Conservation (phyloP, 2,113 vertebrate species). For the Copsychus sechellarum region DNA sequence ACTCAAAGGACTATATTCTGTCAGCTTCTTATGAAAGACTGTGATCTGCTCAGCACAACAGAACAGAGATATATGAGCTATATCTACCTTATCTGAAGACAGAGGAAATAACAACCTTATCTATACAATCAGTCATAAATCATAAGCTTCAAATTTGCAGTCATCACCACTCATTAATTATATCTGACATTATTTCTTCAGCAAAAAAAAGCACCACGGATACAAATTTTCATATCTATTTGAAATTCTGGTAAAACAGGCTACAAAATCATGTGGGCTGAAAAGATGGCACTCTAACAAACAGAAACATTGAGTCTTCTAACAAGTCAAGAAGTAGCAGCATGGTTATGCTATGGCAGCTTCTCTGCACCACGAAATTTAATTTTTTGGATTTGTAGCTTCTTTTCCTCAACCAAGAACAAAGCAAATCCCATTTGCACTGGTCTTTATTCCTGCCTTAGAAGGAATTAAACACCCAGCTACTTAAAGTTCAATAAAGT, state of each 20-base stretch:
- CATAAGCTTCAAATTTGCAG: neutral
- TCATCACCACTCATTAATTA: neutral
- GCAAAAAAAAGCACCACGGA: neutral
- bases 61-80: neutral
- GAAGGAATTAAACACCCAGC: constrained; percentile 2
- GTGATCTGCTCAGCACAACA: neutral
- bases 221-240: neutral
- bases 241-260: neutral
- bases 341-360: neutral
- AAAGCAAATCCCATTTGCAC: constrained; percentile 24
- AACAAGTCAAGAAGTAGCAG: neutral
- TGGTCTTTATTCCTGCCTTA: neutral
- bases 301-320: neutral
- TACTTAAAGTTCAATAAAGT: neutral
- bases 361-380: neutral
- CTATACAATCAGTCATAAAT: neutral
- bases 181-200: neutral
- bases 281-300: neutral
- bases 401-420: neutral
- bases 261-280: neutral
- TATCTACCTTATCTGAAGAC: neutral
- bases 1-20: neutral
- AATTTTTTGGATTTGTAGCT: neutral
- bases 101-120: neutral
- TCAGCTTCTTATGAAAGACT: neutral